A percentile compares a stretch with the other conserved stretches of the same genome.
Conservation (phyloP, 2,113 vertebrate species). For the Eurypyga helias region DNA sequence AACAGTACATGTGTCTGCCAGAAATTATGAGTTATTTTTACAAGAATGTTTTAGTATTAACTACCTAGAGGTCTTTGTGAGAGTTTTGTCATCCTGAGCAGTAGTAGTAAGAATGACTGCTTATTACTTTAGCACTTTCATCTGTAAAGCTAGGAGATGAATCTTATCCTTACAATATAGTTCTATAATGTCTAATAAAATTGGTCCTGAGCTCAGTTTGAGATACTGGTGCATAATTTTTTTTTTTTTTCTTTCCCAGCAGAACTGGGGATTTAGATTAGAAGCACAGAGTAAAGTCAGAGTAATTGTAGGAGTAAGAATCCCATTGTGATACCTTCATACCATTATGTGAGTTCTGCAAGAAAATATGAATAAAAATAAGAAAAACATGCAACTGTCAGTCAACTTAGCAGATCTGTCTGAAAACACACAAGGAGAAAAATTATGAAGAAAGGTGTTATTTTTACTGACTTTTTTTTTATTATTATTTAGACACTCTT, state of each 20-base stretch:
- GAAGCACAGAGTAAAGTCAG: background rate
- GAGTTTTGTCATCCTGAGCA: background rate
- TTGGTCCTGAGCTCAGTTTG: background rate
- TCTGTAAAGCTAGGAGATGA: background rate
- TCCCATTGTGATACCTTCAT: background rate
- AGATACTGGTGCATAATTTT: background rate
- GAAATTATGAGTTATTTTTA: background rate
- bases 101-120: background rate
- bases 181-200: background rate
- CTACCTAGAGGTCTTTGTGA: background rate
- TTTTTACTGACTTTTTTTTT: background rate
- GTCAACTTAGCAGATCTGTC: background rate
- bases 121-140: background rate
- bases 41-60: background rate
- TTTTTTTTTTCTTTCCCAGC: background rate
- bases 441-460: background rate
- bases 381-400: background rate
- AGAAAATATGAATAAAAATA: background rate
- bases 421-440: background rate
- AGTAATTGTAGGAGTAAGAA: background rate
- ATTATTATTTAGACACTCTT: background rate
- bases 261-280: background rate
- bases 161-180: background rate
- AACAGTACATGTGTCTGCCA: background rate
- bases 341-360: background rate